Evolutionary conservation across 1,140 invertebrate species (phyloP), one percentile per base, ranked within the genome.

Genomic region (Procambarus clarkii): DNA sequence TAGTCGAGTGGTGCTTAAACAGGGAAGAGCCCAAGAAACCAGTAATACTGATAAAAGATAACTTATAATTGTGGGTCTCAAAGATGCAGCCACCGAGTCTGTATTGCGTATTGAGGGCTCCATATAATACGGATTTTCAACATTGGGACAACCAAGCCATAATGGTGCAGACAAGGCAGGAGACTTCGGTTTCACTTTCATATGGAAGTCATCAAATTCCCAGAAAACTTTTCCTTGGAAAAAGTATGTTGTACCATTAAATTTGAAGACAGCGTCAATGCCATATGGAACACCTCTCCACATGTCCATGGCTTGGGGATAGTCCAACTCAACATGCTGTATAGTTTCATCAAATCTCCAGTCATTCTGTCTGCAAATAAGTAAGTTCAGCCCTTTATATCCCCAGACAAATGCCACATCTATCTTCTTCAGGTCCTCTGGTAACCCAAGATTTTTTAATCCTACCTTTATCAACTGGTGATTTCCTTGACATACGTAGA

Each of bases 351-450:
- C 94, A 88, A 95, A 94, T 84, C 94, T 97, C 98, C 98, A 99
- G 95, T 99, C 95, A 97, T 96, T 1, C 96, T 97, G 74, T 97
- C 98, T 93, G 97, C 97, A 93, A 96, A 94, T 21, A 96, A 93
- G 92, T 95, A 96, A 3, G 95, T 95, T 74, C 95, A 94, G 50
- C 94, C 94, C 93, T 93, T 96, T 95, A 94, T 98, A 96, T 18
- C 97, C 97, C 98, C 98, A 99, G 11, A 98, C 96, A 95, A 98
- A 97, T 0, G 97, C 98, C 2, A 97, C 98, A 94, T 99, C 98
- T 45, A 99, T 96, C 93, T 97, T 97, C 9, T 97, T 96, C 0
- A 99, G 94, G 79, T 96, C 95, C 15, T 94, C 94, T 0, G 98
- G 98, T 77, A 99, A 95, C 3, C 98, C 98, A 7, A 98, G 95